Evolutionary conservation across 2,113 vertebrate species (phyloP).

Genomic region (Hoplias malabaricus): DNA sequence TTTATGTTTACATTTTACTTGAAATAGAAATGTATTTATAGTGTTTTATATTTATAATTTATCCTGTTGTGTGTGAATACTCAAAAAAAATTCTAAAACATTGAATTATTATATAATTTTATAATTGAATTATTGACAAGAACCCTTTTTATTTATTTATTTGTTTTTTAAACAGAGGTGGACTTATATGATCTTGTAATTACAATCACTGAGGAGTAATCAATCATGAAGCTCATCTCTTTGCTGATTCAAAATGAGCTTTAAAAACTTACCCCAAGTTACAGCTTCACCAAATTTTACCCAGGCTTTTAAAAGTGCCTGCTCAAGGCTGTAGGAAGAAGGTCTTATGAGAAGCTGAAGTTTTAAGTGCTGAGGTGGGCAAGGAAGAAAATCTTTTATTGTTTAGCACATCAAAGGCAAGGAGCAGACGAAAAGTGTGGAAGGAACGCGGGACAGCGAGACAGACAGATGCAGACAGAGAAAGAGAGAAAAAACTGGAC

Average conservation of each 20-base stretch:
- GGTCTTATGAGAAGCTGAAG: constrained; percentile 47
- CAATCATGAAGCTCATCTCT: background rate
- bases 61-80: too few relatives aligned
- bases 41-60: too few relatives aligned
- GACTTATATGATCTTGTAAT: too few relatives aligned
- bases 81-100: too few relatives aligned
- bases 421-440: constrained; percentile 6
- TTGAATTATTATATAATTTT: too few relatives aligned
- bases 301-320: constrained; percentile 3
- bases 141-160: too few relatives aligned
- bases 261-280: constrained; percentile 8
- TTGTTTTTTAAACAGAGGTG: too few relatives aligned
- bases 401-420: constrained; percentile 71
- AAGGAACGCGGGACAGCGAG: background rate
- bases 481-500: background rate
- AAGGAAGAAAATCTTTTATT: constrained; percentile 60
- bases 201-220: too few relatives aligned
- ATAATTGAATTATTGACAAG: too few relatives aligned
- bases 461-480: constrained; percentile 18
- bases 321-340: constrained; percentile 38
- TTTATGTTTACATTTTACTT: too few relatives aligned
- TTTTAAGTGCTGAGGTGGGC: constrained; percentile 56
- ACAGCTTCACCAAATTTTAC: background rate
- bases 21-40: too few relatives aligned
- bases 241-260: constrained; percentile 30